Evolutionary conservation across 2,888 invertebrate genomes (phyloP).

Genomic region (Petrolisthes manimaculis): DNA sequence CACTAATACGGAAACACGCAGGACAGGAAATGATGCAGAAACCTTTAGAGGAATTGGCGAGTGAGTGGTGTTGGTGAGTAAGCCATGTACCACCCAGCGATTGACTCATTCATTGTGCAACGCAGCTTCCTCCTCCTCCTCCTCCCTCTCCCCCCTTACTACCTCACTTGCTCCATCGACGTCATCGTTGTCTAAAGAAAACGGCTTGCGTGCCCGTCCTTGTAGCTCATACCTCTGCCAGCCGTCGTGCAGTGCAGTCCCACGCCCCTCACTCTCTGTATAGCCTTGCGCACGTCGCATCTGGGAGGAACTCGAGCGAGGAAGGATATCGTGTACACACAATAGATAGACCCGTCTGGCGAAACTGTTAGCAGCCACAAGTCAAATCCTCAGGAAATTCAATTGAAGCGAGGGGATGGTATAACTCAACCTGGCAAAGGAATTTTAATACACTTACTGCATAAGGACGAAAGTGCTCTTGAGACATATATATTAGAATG

Average conservation of each 20-base stretch:
- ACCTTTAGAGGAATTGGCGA: conserved; percentile 2
- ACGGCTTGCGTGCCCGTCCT: neutral
- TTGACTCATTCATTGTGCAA: neutral
- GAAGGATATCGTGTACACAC: no score
- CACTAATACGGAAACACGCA: neutral
- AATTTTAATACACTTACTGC: no score
- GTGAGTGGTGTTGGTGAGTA: neutral
- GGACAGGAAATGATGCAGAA: conserved; percentile 4
- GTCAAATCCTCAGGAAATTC: neutral
- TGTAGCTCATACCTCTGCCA: neutral
- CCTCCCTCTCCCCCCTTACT: neutral
- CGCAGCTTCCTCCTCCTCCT: no score
- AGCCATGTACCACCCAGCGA: neutral
- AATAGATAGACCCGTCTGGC: no score
- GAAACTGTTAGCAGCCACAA: neutral
- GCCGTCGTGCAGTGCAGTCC: neutral
- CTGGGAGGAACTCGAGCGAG: no score
- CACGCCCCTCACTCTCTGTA: neutral
- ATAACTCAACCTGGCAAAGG: neutral
- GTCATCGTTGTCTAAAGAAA: neutral
- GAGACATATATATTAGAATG: no score
- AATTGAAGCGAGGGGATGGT: neutral
- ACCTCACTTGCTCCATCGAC: neutral
- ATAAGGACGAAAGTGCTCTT: no score
- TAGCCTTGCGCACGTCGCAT: no score